Percentiles rank a stretch among this genome's conserved stretches.
These are phyloP conservation scores for Podocnemis expansa DNA, from an alignment of 2,113 vertebrate species.

Conservation along the genomic window DNA sequence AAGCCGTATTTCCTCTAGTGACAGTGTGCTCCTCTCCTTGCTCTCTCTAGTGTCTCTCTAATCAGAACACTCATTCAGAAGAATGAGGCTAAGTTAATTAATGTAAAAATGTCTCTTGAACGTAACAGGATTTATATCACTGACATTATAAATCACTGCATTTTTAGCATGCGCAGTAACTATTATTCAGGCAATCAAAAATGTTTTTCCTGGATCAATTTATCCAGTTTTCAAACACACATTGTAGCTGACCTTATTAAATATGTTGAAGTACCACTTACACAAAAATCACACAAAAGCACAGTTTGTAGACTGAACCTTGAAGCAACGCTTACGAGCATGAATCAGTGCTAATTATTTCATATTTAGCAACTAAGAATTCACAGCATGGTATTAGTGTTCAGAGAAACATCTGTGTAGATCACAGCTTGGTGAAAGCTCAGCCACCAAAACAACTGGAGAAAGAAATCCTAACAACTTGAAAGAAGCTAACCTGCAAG, in stretches of 20 bases:
- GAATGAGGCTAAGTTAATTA: constrained; percentile 64
- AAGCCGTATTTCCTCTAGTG: constrained; percentile 9
- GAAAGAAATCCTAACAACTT: background rate
- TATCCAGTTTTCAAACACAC: constrained; percentile 79
- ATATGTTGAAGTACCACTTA: constrained; percentile 69
- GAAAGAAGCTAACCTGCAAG: background rate
- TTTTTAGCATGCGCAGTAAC: constrained; percentile 72
- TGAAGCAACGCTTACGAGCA: constrained; percentile 59
- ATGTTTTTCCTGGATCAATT: constrained; percentile 78
- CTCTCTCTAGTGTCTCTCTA: constrained; percentile 56
- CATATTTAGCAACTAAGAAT: constrained; percentile 58
- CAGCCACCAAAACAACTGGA: background rate
- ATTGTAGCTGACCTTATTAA: constrained; percentile 79
- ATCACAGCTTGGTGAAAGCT: constrained; percentile 35
- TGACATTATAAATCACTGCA: constrained; percentile 70
- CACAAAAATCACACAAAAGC: constrained; percentile 60
- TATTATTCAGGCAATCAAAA: constrained; percentile 80
- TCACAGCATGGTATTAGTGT: constrained; percentile 49
- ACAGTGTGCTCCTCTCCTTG: background rate
- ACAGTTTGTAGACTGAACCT: constrained; percentile 44
- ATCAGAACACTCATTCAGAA: constrained; percentile 59
- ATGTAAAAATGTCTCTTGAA: constrained; percentile 67
- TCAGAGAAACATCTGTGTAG: constrained; percentile 59
- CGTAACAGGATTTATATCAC: constrained; percentile 68
- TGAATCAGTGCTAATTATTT: constrained; percentile 72